phyloP scores from a whole-genome alignment of 2,113 vertebrate genomes.

The Atrichornis clamosus region DNA sequence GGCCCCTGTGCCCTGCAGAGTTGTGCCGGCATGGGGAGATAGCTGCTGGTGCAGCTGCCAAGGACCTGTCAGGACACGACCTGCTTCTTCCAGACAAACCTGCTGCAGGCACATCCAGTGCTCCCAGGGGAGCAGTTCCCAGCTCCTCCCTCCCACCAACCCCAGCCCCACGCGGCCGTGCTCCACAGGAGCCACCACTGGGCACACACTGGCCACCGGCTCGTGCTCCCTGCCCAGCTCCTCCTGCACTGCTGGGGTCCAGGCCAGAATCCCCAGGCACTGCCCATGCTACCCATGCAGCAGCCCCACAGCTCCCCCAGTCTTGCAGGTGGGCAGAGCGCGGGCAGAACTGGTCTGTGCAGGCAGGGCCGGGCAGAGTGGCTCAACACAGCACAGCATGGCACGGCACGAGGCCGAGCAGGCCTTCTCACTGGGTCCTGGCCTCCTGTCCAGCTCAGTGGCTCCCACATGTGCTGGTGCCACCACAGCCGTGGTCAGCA shows the following conservation, averaged over 20 bases:
- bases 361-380: neutral
- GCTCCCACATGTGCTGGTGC: neutral
- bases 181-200: neutral
- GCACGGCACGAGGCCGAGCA: neutral
- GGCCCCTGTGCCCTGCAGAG: neutral
- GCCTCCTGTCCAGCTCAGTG: neutral
- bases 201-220: fast-evolving
- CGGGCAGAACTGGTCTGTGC: neutral
- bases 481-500: neutral
- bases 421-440: neutral
- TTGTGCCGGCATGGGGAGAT: neutral
- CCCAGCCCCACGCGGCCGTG: fast-evolving
- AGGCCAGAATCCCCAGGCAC: fast-evolving
- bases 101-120: conserved; percentile 40
- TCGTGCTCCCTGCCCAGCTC: fast-evolving
- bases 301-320: neutral
- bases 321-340: neutral
- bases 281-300: fast-evolving
- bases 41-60: neutral
- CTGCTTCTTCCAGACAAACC: conserved; percentile 65
- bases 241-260: fast-evolving
- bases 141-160: conserved; percentile 32
- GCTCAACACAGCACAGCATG: neutral
- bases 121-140: conserved; percentile 23
- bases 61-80: conserved; percentile 63